Evolutionary conservation across 2,797 vertebrate genomes (phyloP).

Genomic region (Lagocephalus sceleratus): DNA sequence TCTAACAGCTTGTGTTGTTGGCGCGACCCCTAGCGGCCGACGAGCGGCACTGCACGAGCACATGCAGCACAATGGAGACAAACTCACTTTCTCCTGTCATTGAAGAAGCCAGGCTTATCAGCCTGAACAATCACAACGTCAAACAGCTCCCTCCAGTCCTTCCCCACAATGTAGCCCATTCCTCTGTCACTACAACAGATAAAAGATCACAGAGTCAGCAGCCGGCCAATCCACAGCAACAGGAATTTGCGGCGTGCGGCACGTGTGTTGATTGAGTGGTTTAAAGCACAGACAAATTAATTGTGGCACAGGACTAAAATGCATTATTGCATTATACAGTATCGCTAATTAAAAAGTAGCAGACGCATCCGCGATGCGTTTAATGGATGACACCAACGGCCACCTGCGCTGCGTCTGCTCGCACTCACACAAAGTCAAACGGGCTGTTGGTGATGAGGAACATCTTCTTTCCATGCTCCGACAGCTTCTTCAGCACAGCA

Average conservation of each 20-base stretch:
- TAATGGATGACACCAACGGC: slow-evolving; percentile 30
- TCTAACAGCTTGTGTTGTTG: no score
- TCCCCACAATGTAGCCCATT: slow-evolving; percentile 94
- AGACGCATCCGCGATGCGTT: slow-evolving; percentile 3
- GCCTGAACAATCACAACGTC: slow-evolving; percentile 97
- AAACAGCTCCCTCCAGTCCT: slow-evolving; percentile 96
- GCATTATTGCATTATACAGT: neutral
- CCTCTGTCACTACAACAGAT: slow-evolving; percentile 84
- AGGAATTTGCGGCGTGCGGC: neutral
- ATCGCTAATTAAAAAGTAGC: slow-evolving; percentile 23
- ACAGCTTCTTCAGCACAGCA: slow-evolving; percentile 90
- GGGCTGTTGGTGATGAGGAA: slow-evolving; percentile 99
- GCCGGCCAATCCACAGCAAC: no score
- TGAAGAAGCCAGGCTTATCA: slow-evolving; percentile 96
- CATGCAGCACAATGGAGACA: neutral
- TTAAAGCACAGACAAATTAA: slow-evolving; percentile 16
- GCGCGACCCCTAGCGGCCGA: slow-evolving; percentile 3
- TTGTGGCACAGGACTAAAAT: slow-evolving; percentile 2
- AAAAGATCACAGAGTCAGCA: slow-evolving; percentile 15
- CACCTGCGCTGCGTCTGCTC: slow-evolving; percentile 15
- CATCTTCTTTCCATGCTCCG: slow-evolving; percentile 94
- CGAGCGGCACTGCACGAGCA: slow-evolving; percentile 1
- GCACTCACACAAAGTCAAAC: slow-evolving; percentile 95
- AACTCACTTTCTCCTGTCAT: slow-evolving; percentile 91
- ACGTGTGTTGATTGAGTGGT: slow-evolving; percentile 11